phyloP scores from a whole-genome alignment of 2,888 invertebrate species.

The Itoplectis maculator region DNA sequence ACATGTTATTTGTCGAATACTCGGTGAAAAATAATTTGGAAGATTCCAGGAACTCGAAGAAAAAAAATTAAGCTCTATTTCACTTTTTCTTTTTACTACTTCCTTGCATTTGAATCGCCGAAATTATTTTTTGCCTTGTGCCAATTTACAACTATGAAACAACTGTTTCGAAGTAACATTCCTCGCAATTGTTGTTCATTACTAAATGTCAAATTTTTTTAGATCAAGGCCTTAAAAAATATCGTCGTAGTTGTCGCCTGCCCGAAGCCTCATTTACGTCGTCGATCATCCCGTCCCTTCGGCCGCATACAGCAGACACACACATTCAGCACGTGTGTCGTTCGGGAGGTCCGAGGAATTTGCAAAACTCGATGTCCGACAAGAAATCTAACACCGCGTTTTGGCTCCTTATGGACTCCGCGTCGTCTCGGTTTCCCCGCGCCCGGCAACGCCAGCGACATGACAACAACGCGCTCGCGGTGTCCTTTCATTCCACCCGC shows the following conservation, averaged over 20 bases:
- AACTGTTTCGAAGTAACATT: not conserved
- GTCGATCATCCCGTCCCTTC: slow-evolving; percentile 30
- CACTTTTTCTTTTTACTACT: not conserved
- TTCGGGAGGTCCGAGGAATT: slow-evolving; percentile 29
- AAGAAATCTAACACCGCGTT: slow-evolving; percentile 65
- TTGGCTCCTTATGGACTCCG: not conserved
- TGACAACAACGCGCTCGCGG: slow-evolving; percentile 18
- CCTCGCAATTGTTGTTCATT: not conserved
- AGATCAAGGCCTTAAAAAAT: not conserved
- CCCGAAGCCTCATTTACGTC: not conserved
- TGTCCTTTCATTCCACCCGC: slow-evolving; percentile 37
- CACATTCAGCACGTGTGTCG: not conserved
- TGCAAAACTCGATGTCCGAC: slow-evolving; percentile 64
- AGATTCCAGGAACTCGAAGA: not conserved
- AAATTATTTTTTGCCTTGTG: not conserved
- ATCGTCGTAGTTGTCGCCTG: not conserved
- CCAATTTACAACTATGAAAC: too few species aligned
- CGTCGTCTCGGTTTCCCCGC: slow-evolving; percentile 29
- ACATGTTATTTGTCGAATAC: not conserved
- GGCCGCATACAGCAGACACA: too few species aligned
- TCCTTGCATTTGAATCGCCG: not conserved
- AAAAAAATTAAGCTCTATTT: not conserved
- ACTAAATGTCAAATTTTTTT: not conserved
- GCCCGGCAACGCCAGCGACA: too few species aligned
- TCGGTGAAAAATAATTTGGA: slow-evolving; percentile 2